Percentiles rank a stretch among this genome's conserved stretches.
phyloP scores from a whole-genome alignment of 2,797 vertebrate species.

The Arctocebus calabarensis region DNA sequence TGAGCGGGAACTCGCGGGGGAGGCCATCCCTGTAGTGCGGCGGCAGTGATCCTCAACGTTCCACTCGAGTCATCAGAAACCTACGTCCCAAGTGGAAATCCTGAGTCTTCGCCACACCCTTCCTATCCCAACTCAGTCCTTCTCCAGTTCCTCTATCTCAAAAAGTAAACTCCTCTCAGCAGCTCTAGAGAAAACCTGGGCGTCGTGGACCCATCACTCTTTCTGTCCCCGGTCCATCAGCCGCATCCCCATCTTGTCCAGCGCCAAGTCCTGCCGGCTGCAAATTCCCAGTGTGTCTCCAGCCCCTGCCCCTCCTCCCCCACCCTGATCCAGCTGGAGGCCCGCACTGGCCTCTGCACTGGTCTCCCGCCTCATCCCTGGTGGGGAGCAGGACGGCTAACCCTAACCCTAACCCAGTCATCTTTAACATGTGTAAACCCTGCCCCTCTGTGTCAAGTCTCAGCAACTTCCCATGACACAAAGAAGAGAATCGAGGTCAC shows the following conservation, averaged over 20 bases:
- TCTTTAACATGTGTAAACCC: background rate
- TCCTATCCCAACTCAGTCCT: background rate
- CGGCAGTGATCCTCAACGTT: background rate
- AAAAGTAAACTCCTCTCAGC: background rate
- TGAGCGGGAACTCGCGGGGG: fast-evolving
- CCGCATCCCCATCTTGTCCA: background rate
- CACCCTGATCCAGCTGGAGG: background rate
- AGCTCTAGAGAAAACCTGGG: background rate
- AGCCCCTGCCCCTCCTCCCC: background rate
- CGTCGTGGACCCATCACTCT: background rate
- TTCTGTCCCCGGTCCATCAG: background rate
- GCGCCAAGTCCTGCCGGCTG: too few relatives aligned
- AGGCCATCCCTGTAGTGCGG: background rate
- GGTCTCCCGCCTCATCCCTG: background rate
- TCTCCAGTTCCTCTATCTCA: background rate
- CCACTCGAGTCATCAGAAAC: background rate
- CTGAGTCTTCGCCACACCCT: background rate
- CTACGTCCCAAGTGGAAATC: background rate
- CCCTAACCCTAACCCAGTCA: too few relatives aligned
- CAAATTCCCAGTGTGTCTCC: fast-evolving
- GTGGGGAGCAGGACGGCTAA: too few relatives aligned
- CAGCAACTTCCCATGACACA: background rate
- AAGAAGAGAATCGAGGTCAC: background rate
- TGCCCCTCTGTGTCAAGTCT: background rate
- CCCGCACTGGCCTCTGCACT: fast-evolving